These are phyloP conservation scores for Myzus persicae DNA, from an alignment of 1,140 invertebrate genomes.

Conservation along the genomic window DNA sequence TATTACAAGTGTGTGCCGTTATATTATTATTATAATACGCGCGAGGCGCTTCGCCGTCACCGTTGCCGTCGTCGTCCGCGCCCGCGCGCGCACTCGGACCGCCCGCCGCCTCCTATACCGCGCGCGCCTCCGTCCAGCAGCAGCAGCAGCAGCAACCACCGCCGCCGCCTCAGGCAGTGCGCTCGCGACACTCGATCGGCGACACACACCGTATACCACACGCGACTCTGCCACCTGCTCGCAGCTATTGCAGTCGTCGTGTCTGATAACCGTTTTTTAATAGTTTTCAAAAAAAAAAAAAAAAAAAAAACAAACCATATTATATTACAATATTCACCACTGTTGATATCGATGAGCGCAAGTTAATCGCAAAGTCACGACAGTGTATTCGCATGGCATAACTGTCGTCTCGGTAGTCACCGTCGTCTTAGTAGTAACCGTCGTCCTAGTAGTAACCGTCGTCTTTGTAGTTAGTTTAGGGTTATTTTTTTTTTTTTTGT, in stretches of 20 bases:
- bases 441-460: too few species aligned
- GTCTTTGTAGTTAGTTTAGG: neutral
- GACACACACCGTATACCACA: constrained; percentile 65
- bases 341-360: neutral
- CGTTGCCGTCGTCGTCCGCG: constrained; percentile 15
- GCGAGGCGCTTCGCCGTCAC: neutral
- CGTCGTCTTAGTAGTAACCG: too few species aligned
- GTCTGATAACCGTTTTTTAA: neutral
- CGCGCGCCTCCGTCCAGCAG: neutral
- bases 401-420: too few species aligned
- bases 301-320: neutral
- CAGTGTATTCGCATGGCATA: neutral
- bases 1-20: neutral
- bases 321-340: too few species aligned
- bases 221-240: neutral
- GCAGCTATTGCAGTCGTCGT: neutral
- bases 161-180: constrained; percentile 44
- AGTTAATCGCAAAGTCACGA: neutral
- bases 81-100: constrained; percentile 26
- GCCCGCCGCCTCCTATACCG: constrained; percentile 10
- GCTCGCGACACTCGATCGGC: constrained; percentile 60
- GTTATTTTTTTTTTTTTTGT: neutral
- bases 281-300: neutral
- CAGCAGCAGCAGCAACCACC: neutral
- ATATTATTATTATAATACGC: neutral